Percentiles rank a stretch among this genome's conserved stretches.
These are phyloP conservation scores for Sardinella longiceps DNA, from an alignment of 2,797 vertebrate species.

Conservation along the genomic window DNA sequence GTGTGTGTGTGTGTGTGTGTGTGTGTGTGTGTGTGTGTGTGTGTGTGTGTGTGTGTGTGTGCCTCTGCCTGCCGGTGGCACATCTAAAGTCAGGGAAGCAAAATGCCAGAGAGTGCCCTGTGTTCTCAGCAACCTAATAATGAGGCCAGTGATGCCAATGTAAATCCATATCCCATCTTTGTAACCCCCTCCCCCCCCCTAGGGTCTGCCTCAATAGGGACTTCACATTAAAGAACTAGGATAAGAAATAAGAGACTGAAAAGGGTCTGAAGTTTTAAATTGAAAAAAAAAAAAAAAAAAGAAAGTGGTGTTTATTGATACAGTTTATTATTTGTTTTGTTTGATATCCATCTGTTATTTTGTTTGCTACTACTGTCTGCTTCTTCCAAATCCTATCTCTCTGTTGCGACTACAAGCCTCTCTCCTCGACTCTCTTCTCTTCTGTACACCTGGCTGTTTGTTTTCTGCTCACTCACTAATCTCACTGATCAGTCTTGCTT, in stretches of 20 bases:
- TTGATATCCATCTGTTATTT: conserved; percentile 8
- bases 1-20: too few species aligned
- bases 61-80: neutral
- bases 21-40: too few species aligned
- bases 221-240: neutral
- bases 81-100: neutral
- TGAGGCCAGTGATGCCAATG: conserved; percentile 17
- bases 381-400: neutral
- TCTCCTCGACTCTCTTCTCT: conserved; percentile 41
- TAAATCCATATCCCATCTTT: conserved; percentile 1
- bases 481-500: conserved; percentile 45
- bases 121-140: neutral
- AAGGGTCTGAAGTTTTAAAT: neutral
- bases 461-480: conserved; percentile 51
- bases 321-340: neutral
- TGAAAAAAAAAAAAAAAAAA: neutral
- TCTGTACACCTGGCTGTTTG: conserved; percentile 47
- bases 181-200: neutral
- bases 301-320: neutral
- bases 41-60: too few species aligned
- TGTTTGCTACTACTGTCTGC: neutral
- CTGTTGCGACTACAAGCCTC: conserved; percentile 20
- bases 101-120: neutral
- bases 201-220: neutral
- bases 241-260: neutral